Conservation (phyloP, 1,140 invertebrate species). For the Leptinotarsa defecta region DNA sequence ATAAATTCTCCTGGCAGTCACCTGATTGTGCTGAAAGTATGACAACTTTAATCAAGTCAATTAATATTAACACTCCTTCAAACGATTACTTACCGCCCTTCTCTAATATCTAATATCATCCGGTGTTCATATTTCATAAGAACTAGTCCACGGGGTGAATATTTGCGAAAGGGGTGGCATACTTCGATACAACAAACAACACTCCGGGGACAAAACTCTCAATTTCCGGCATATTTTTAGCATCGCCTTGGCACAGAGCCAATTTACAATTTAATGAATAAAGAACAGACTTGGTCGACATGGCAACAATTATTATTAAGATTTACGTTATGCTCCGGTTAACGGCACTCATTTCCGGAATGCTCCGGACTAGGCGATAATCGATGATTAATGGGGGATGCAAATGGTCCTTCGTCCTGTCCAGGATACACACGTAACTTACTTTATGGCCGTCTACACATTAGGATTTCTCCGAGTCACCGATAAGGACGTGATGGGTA, state of each 20-base stretch:
- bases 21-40: not conserved
- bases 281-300: constrained; percentile 29
- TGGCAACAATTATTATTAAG: constrained; percentile 38
- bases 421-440: constrained; percentile 18
- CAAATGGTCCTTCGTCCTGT: constrained; percentile 22
- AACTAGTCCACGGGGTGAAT: constrained; percentile 1
- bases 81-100: too few relatives aligned
- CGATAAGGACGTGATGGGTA: constrained; percentile 1
- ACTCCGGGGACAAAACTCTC: constrained; percentile 5
- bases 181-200: not conserved
- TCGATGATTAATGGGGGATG: constrained; percentile 31
- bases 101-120: not conserved
- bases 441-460: not conserved
- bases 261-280: constrained; percentile 26
- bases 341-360: constrained; percentile 34
- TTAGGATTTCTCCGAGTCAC: not conserved
- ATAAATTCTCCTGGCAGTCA: too few relatives aligned
- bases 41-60: not conserved
- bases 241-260: not conserved
- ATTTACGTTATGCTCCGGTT: constrained; percentile 33
- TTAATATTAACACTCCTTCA: not conserved
- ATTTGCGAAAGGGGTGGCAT: not conserved
- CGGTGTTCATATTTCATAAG: not conserved
- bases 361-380: constrained; percentile 29
- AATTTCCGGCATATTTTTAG: constrained; percentile 10